phyloP scores from a whole-genome alignment of 2,888 invertebrate species.

The Tupiocoris notatus region DNA sequence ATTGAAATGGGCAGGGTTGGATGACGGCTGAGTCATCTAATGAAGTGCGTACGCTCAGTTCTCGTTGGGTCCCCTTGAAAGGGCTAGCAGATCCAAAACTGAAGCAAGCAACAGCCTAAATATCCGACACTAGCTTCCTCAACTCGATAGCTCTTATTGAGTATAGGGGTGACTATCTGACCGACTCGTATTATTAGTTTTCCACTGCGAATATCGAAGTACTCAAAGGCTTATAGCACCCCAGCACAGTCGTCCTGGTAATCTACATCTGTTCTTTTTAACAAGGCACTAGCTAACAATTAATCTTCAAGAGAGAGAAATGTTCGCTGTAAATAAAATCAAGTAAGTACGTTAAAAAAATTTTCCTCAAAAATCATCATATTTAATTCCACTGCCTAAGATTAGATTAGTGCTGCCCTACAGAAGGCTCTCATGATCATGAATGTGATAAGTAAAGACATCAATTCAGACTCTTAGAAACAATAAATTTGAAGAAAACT shows the following conservation, averaged over 20 bases:
- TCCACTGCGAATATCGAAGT: neutral
- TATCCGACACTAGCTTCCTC: neutral
- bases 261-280: neutral
- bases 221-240: neutral
- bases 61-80: neutral
- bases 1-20: slow-evolving; percentile 2
- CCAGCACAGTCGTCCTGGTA: neutral
- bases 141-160: neutral
- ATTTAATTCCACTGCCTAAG: no score
- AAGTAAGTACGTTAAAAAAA: no score
- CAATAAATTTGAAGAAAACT: no score
- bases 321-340: no score
- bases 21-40: slow-evolving; percentile 40
- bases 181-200: neutral
- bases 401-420: no score
- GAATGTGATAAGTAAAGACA: no score
- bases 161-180: neutral
- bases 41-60: slow-evolving; percentile 25
- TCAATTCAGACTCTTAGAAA: no score
- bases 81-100: no score
- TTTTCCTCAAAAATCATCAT: no score
- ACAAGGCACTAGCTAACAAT: no score
- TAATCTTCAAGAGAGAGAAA: no score
- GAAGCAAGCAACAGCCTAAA: neutral
- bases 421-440: no score